Evolutionary conservation across 2,888 invertebrate species (phyloP).

Genomic region (Hypomecis punctinalis): DNA sequence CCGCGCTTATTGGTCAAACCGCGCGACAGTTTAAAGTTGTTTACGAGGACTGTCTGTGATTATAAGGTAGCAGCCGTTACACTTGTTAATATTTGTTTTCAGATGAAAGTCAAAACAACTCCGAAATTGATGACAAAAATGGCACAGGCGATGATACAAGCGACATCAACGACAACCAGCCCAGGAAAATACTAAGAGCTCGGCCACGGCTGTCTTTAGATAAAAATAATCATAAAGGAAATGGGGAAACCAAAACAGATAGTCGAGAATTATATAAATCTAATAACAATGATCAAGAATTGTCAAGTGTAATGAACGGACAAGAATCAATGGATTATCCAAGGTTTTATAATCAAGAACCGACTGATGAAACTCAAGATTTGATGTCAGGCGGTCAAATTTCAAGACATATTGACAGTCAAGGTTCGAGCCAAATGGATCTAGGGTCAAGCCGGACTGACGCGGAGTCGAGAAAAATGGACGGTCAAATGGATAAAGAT

Average conservation of each 20-base stretch:
- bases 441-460: background rate
- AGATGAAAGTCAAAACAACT: conserved; percentile 4
- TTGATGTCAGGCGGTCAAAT: background rate
- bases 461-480: background rate
- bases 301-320: background rate
- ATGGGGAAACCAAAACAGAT: background rate
- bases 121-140: conserved; percentile 1
- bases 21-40: too few species aligned
- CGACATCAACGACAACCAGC: background rate
- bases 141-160: background rate
- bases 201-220: background rate
- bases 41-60: too few species aligned
- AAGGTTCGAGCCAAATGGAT: background rate
- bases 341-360: background rate
- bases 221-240: background rate
- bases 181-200: conserved; percentile 11
- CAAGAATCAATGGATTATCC: too few species aligned
- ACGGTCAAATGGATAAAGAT: background rate
- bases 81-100: background rate
- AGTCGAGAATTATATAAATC: background rate
- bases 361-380: background rate
- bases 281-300: background rate
- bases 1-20: too few species aligned
- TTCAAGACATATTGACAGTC: background rate
- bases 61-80: too few species aligned